Conservation (phyloP, 2,888 invertebrate species). For the Acronicta leporina region DNA sequence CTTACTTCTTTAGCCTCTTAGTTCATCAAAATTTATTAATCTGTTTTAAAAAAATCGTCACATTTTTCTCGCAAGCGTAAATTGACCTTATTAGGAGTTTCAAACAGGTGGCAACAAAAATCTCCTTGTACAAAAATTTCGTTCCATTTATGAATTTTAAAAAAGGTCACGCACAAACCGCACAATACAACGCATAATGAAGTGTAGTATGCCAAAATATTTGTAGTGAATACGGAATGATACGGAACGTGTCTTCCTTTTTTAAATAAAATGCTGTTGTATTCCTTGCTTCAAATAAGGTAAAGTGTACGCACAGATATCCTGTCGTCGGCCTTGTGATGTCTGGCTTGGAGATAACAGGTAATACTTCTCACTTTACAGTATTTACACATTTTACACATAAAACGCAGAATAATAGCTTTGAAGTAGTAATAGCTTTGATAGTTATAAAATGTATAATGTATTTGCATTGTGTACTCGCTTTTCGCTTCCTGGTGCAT, state of each 20-base stretch:
- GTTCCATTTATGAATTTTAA: not conserved
- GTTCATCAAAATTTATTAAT: not conserved
- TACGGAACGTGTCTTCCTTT: not conserved
- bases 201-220: not conserved
- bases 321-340: slow-evolving; percentile 34
- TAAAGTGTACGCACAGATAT: slow-evolving; percentile 12
- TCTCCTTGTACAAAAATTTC: too few species aligned
- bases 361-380: slow-evolving; percentile 28
- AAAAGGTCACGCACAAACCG: too few species aligned
- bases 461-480: not conserved
- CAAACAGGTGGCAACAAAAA: not conserved
- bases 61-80: not conserved
- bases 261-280: not conserved
- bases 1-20: too few species aligned
- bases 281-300: not conserved
- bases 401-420: slow-evolving; percentile 4
- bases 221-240: not conserved
- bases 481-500: slow-evolving; percentile 5
- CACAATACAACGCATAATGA: not conserved
- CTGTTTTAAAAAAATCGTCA: too few species aligned
- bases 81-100: not conserved
- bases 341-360: slow-evolving; percentile 31
- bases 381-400: slow-evolving; percentile 11
- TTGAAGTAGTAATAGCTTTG: too few species aligned
- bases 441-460: slow-evolving; percentile 13